Evolutionary conservation across 2,797 vertebrate species (phyloP).

Genomic region (Amblyraja radiata): DNA sequence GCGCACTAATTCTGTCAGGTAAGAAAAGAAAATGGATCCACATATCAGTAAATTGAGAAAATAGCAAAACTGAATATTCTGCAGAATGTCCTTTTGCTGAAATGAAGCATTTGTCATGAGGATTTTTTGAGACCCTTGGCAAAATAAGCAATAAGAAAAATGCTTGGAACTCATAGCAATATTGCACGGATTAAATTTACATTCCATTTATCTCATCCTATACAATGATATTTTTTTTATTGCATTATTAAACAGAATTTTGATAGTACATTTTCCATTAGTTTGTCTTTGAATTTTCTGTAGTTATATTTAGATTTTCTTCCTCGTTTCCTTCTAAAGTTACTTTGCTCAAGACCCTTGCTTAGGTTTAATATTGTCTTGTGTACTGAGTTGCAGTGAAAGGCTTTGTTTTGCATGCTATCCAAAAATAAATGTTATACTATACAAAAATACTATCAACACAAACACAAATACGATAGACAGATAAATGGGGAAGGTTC

Average conservation of each 20-base stretch:
- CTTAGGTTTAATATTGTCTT: too few relatives aligned
- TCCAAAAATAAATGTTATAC: too few relatives aligned
- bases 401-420: too few relatives aligned
- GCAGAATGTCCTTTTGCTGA: neutral
- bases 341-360: too few relatives aligned
- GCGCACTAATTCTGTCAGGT: neutral
- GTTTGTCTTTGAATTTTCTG: neutral
- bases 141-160: conserved; percentile 28
- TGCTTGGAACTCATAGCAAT: neutral
- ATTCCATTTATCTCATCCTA: neutral
- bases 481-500: too few relatives aligned
- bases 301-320: neutral
- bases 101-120: neutral
- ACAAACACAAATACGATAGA: too few relatives aligned
- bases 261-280: neutral
- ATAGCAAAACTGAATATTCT: neutral
- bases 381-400: too few relatives aligned
- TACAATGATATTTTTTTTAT: neutral
- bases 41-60: neutral
- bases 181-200: conserved; percentile 3
- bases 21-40: neutral
- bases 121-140: neutral
- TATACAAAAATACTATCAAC: too few relatives aligned
- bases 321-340: neutral
- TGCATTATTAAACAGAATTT: conserved; percentile 14